phyloP scores from a whole-genome alignment of 2,797 vertebrate species.

The Acanthiza pusilla region DNA sequence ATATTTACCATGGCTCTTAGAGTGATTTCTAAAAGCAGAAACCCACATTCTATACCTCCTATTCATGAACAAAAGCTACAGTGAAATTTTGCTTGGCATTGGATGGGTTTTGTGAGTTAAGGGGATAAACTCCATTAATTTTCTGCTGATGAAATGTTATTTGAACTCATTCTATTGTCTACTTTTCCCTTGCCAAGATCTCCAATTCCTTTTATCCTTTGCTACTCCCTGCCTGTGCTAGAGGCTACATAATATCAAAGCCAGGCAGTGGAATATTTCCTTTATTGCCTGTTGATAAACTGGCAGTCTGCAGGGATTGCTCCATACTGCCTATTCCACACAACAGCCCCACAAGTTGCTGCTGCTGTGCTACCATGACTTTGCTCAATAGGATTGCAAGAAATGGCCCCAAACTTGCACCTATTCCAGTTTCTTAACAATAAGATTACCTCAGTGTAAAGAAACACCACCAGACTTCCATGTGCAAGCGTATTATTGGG shows the following conservation, averaged over 20 bases:
- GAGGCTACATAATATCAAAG: not conserved
- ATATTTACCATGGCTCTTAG: conserved; percentile 29
- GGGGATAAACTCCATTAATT: conserved; percentile 57
- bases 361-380: not conserved
- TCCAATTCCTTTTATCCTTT: conserved; percentile 15
- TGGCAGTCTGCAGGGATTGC: not conserved
- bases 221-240: conserved; percentile 28
- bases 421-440: not conserved
- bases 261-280: not conserved
- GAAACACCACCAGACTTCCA: not conserved
- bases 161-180: conserved; percentile 56
- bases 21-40: conserved; percentile 30
- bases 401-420: not conserved
- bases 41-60: not conserved
- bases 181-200: conserved; percentile 27
- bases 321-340: not conserved
- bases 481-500: not conserved
- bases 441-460: not conserved
- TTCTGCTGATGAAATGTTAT: conserved; percentile 62
- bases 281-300: not conserved
- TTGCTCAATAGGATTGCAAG: not conserved
- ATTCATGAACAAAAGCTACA: not conserved
- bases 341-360: not conserved
- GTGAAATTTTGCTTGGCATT: conserved; percentile 39
- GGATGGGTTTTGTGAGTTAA: conserved; percentile 25